Evolutionary conservation across 2,888 invertebrate genomes (phyloP), one percentile per base, ranked within the genome.

Genomic region (Clusia tigrina): DNA sequence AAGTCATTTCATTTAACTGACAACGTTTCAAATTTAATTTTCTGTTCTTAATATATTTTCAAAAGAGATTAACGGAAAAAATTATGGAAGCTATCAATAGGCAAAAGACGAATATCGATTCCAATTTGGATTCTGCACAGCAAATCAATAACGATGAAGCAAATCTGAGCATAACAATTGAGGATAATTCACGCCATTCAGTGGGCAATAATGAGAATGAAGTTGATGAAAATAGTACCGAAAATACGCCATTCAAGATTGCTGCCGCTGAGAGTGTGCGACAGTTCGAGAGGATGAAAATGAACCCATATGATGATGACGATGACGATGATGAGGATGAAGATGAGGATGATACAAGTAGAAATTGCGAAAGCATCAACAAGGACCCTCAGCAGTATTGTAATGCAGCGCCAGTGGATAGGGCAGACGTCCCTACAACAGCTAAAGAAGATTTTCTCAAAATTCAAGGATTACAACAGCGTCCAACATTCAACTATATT

Each of bases 1-100:
- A n/a, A n/a, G 32, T 32, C 6, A 6, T 32, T 32, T 12, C 12
- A 9, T 32, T 32, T 9, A 32, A 32, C 32, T 32, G 32, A 32
- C n/a, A 32, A 9, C 12, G 32, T 54, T 26, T 25, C 2, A 54
- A 25, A 54, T 15, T n/a, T 18, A 2, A 32, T n/a, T 26, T 52
- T 58, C 20, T 22, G 15, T 15, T 22, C 37, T 52, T 5, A 52
- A 58, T 51, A 18, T 25, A 53, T 53, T 32, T 32, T 32, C 32
- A 2, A 51, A 22, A 24, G 2, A 17, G 24, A 9, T 12, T 10
- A 6, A 37, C 32, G 48, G 54, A 69, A 71, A 74, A 65, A 71
- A 80, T 78, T 69, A 80, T 80, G 80, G 78, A 80, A 72, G 69
- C 74, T 58, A 69, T 73, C 70, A 74, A 74, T 60, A 71, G 75